Percentiles rank a stretch among this genome's conserved stretches.
Conservation (phyloP, 2,888 invertebrate genomes). For the Dichetophora obliterata region DNA sequence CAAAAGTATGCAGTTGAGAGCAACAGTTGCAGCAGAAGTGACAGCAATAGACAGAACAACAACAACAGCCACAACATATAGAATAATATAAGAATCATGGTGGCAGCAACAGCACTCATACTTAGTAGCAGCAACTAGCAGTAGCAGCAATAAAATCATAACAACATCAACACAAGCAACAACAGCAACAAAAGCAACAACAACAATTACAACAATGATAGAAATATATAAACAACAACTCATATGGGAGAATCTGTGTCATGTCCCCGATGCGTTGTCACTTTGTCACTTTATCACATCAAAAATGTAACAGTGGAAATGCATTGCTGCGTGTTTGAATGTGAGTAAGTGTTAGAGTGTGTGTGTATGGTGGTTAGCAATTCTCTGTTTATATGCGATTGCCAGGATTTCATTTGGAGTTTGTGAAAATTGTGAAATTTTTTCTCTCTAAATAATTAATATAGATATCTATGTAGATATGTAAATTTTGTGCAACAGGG, state of each 20-base stretch:
- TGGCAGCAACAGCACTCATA: not conserved
- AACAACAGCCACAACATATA: not conserved
- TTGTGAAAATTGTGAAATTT: not conserved
- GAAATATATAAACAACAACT: not conserved
- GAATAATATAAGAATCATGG: not conserved
- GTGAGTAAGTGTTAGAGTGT: not conserved
- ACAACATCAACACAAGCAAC: not conserved
- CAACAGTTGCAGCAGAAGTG: not conserved
- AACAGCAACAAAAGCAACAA: constrained; percentile 4
- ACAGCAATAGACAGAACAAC: not conserved
- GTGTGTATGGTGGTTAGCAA: constrained; percentile 32
- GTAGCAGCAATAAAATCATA: constrained; percentile 9
- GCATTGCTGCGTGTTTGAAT: constrained; percentile 25
- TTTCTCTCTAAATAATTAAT: not conserved
- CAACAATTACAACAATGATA: constrained; percentile 27
- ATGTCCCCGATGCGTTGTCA: constrained; percentile 41
- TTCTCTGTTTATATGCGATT: constrained; percentile 26
- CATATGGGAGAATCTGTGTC: constrained; percentile 42
- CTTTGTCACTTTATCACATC: constrained; percentile 24
- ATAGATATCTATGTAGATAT: too few relatives aligned
- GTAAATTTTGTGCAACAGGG: too few relatives aligned
- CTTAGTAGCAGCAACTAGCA: not conserved
- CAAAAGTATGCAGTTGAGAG: not conserved
- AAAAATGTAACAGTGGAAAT: not conserved
- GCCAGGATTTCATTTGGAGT: constrained; percentile 2